Evolutionary conservation across 2,113 vertebrate genomes (phyloP).

Genomic region (Quiscalus mexicanus): DNA sequence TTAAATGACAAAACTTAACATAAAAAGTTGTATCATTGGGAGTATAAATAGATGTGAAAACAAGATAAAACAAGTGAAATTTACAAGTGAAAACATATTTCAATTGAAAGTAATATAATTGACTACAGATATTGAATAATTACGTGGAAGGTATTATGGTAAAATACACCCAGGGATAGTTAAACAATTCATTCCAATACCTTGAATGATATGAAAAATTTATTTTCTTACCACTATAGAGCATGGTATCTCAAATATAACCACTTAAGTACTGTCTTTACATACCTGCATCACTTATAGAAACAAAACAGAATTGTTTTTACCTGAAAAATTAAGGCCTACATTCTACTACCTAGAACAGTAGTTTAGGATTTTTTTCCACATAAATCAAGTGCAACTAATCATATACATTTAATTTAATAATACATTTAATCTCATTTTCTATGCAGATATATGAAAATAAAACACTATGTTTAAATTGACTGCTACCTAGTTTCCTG

Average conservation of each 20-base stretch:
- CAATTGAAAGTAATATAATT: neutral
- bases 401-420: neutral
- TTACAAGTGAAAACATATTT: neutral
- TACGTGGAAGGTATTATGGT: neutral
- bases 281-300: neutral
- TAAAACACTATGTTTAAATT: neutral
- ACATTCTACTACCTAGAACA: neutral
- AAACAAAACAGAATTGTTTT: neutral
- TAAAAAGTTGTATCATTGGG: neutral
- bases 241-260: neutral
- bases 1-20: neutral
- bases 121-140: neutral
- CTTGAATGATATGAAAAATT: neutral
- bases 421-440: neutral
- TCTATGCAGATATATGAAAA: neutral
- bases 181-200: neutral
- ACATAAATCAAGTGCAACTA: neutral
- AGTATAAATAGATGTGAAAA: neutral
- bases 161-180: neutral
- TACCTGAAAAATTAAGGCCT: neutral
- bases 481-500: neutral
- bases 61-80: neutral
- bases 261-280: neutral
- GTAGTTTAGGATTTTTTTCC: neutral
- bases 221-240: neutral